A percentile compares a stretch with the other conserved stretches of the same genome.
Evolutionary conservation across 2,797 vertebrate species (phyloP).

Genomic region (Rousettus madagascariensis): DNA sequence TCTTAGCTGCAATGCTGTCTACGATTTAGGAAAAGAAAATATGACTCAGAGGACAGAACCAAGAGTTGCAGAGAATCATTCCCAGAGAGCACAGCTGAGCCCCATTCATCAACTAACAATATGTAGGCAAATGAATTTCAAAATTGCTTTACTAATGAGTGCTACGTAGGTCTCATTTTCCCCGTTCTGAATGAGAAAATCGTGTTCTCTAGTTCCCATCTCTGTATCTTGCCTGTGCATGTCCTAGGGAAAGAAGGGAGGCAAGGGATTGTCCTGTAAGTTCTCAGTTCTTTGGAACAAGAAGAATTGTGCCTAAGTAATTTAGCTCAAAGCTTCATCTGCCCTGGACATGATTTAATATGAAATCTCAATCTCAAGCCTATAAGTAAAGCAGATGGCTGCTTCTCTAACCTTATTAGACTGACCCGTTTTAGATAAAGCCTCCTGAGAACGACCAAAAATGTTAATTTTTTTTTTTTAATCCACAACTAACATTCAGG

Average conservation of each 20-base stretch:
- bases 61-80: background rate
- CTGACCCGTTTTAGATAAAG: background rate
- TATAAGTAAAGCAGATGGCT: background rate
- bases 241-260: background rate
- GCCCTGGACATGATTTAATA: background rate
- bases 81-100: background rate
- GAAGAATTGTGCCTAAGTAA: background rate
- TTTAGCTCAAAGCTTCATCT: background rate
- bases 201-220: background rate
- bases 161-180: no score
- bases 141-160: background rate
- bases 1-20: background rate
- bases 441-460: background rate
- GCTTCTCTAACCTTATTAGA: background rate
- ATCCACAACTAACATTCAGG: background rate
- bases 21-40: background rate
- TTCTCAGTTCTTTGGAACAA: background rate
- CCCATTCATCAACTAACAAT: background rate
- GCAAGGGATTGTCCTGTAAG: background rate
- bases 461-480: background rate
- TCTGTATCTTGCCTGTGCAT: background rate
- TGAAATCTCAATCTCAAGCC: background rate
- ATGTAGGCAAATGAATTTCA: background rate
- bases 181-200: fast-evolving
- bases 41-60: background rate